Evolutionary conservation across 2,888 invertebrate genomes (phyloP), one percentile per base, ranked within the genome.

Genomic region (Cenopis cana): DNA sequence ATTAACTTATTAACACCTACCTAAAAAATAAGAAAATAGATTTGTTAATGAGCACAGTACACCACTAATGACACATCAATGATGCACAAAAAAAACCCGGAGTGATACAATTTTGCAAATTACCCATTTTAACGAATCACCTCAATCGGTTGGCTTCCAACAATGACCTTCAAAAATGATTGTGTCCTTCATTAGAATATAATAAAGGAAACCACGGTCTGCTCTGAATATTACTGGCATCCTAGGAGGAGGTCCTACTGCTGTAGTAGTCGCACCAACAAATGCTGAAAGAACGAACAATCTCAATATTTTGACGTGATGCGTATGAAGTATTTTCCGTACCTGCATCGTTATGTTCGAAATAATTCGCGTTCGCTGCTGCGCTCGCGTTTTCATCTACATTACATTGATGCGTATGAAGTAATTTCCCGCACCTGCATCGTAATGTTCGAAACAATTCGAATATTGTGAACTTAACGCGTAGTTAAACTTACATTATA

Each of bases 121-220:
- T 14, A 41, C 41, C 41, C 1, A 38, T 41, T 41, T 41, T 41
- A 14, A 41, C 41, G 41, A n/a, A 41, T 12, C 41, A 1, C 14
- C 14, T 41, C n/a, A 41, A n/a, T 41, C 41, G 14, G 41, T 41
- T 41, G 41, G 41, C 4, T 14, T 41, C 41, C n/a, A 5, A 41
- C 41, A 41, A 41, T 41, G 41, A 14, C 41, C 14, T 14, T 6
- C 41, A 41, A 41, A 41, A 41, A 41, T 41, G 41, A 41, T 41
- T 41, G 14, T 4, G 38, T 38, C 12, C 38, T 41, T 3, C 41
- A 6, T 41, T 14, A 41, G 14, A 1, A 41, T 41, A 20, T 68
- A 59, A 20, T 50, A 67, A 3, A 67, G 46, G 29, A 56, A 66
- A 2, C 46, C 33, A 29, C 55, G 65, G 55, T 66, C 65, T 14